Evolutionary conservation across 2,888 invertebrate genomes (phyloP), one percentile per base, ranked within the genome.

Genomic region (Drosophila gaucha): DNA sequence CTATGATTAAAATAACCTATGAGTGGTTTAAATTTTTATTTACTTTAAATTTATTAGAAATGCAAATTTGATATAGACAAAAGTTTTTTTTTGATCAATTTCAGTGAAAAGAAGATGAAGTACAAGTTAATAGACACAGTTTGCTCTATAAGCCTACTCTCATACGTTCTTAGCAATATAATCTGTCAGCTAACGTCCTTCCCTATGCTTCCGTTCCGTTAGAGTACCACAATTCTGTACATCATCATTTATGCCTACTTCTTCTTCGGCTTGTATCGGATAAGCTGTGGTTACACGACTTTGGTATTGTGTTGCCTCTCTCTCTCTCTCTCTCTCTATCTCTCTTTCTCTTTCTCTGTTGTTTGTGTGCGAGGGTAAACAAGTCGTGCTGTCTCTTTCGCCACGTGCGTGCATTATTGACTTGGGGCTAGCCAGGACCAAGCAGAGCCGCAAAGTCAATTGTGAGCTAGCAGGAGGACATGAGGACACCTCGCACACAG

Each of bases 381-480:
- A 69, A 14, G 8, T 38, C 10, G 30, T 39, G 51, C 28, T 5
- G 24, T 47, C 49, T 54, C 52, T 36, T 44, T 63, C 35, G 20
- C 24, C 39, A 39, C 66, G 76, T 80, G 83, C 84, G 78, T 82
- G 84, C 80, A 69, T 64, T 82, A 86, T 86, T 86, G 86, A 80
- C 84, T 80, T 67, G 80, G n/a, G n/a, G n/a, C n/a, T n/a, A n/a
- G n/a, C n/a, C n/a, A n/a, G n/a, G 57, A 2, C 80, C 54, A 52
- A 51, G 67, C 84, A 74, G 67, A 84, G 87, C 78, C 82, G 63
- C 82, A 86, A 86, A 84, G 82, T 86, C 82, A 84, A 86, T 78
- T 86, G 84, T 72, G 65, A 59, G 57, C 65, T 78, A 72, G 86
- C 73, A 70, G 69, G 43, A 57, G 56, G 51, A 47, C 39, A 30